phyloP scores from a whole-genome alignment of 2,113 vertebrate genomes.

The Peromyscus californicus region DNA sequence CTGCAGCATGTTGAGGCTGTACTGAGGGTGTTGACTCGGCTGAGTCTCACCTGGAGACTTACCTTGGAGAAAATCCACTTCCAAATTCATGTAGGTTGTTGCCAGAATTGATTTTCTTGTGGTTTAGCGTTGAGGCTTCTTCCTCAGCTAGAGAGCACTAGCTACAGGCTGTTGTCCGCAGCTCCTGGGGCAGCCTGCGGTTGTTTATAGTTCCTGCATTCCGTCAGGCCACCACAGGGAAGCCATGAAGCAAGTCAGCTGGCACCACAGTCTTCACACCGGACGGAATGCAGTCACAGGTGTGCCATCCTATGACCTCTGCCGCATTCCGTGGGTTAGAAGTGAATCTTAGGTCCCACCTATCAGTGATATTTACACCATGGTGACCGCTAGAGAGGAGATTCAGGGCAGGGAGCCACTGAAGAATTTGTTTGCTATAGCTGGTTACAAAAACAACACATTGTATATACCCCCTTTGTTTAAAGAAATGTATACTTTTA shows the following conservation, averaged over 20 bases:
- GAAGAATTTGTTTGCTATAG: constrained; percentile 3
- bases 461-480: constrained; percentile 7
- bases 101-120: constrained; percentile 49
- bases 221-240: background rate
- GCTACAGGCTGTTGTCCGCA: background rate
- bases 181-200: background rate
- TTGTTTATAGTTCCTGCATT: background rate
- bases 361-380: too few relatives aligned
- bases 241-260: background rate
- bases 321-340: background rate
- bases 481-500: background rate
- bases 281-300: background rate
- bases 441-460: constrained; percentile 39
- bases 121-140: constrained; percentile 13
- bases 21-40: background rate
- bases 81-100: background rate
- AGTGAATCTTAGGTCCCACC: background rate
- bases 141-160: background rate
- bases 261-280: background rate
- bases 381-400: background rate
- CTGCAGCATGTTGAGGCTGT: background rate
- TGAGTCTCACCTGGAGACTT: background rate
- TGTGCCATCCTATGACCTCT: background rate
- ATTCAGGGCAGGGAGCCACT: background rate
- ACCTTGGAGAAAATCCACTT: background rate